Evolutionary conservation across 2,797 vertebrate species (phyloP).

Genomic region (Mormyrus hasselquistii): DNA sequence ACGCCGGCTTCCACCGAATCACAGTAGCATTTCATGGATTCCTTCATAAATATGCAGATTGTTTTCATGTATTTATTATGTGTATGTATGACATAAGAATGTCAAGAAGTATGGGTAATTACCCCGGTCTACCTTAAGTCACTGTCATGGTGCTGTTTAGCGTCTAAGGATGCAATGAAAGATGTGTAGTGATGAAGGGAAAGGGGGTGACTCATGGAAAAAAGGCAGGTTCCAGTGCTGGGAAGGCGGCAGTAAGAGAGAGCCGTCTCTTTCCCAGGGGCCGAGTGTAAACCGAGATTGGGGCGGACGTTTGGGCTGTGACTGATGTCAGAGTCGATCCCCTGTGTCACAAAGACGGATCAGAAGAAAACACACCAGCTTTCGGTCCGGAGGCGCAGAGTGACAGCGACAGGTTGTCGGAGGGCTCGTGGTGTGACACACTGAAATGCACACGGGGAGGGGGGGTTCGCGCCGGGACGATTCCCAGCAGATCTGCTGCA

Average conservation of each 20-base stretch:
- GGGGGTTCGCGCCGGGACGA: neutral
- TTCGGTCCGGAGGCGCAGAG: constrained; percentile 21
- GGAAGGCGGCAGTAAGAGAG: constrained; percentile 51
- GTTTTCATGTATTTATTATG: neutral
- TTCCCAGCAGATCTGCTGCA: neutral
- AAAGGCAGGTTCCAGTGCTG: neutral
- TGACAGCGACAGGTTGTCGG: constrained; percentile 45
- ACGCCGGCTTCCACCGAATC: neutral
- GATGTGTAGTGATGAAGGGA: neutral
- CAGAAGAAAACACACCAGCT: constrained; percentile 53
- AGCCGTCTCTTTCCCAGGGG: constrained; percentile 42
- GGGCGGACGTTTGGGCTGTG: constrained; percentile 36
- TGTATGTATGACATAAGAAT: neutral
- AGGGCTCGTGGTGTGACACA: constrained; percentile 15
- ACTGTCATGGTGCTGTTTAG: neutral
- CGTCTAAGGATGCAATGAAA: neutral
- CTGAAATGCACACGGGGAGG: neutral
- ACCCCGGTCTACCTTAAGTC: neutral
- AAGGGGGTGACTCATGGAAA: neutral
- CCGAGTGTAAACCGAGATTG: constrained; percentile 36
- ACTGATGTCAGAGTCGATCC: constrained; percentile 57
- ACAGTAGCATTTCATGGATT: neutral
- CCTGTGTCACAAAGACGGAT: constrained; percentile 63
- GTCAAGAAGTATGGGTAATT: neutral
- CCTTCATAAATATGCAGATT: neutral